Evolutionary conservation across 2,888 invertebrate species (phyloP), one percentile per base, ranked within the genome.

Genomic region (Lycocerus yunnanus): DNA sequence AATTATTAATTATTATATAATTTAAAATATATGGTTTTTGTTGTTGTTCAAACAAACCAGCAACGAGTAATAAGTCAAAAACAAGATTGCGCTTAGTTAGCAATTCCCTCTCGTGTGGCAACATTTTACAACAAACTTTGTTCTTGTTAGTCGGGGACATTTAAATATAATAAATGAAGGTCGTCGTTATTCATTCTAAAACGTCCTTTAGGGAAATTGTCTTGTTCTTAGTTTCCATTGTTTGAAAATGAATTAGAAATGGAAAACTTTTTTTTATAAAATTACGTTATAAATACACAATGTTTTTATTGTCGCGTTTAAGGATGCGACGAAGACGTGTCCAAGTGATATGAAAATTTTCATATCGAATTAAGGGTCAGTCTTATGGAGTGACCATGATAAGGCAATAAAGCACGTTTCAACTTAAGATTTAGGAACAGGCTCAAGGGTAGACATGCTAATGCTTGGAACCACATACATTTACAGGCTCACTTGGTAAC

Each of bases 361-460:
- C 43, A n/a, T n/a, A 43, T 43, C 72, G 67, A 78, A 76, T 76
- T 74, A 69, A 66, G 78, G 74, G 74, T 74, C 76, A 71, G 66
- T 71, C 69, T 69, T 75, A 74, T 76, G 20, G 58, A 66, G 72
- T 73, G 70, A 72, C 67, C 68, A 73, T 70, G 67, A 61, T 27
- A 75, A 66, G 72, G 73, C 71, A 75, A 75, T 76, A 78, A 76
- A 78, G 75, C 73, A 76, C 76, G 76, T 74, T 72, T 72, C 75
- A 76, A 76, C 72, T 69, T 72, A 77, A 78, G 78, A 78, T 78
- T 78, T 78, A 77, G 74, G 74, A 72, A 73, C 74, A n/a, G 65
- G 77, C 77, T 75, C 73, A 72, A 77, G 78, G 77, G 77, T 78
- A 75, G 74, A 74, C 77, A 78, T 78, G 75, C 77, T 77, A 78